Percentiles rank a stretch among this genome's conserved stretches.
Conservation (phyloP, 2,113 vertebrate species). For the Hyaena hyaena region DNA sequence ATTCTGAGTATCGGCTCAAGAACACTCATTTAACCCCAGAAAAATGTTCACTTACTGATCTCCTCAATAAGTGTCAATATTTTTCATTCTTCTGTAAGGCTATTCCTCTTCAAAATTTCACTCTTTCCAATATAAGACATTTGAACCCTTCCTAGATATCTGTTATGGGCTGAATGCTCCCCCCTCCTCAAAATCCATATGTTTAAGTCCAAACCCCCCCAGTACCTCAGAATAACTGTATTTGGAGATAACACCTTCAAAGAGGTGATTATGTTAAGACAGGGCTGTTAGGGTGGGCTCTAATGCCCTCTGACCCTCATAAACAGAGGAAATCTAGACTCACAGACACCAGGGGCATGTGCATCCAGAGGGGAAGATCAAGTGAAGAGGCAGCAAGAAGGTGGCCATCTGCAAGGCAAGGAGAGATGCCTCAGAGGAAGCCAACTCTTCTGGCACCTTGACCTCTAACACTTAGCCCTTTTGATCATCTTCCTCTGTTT, state of each 20-base stretch:
- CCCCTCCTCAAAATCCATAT: background rate
- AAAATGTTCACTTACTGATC: background rate
- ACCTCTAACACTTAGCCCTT: background rate
- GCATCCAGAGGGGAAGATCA: background rate
- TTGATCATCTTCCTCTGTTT: background rate
- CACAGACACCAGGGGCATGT: too few species aligned
- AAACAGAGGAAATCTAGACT: background rate
- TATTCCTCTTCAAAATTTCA: background rate
- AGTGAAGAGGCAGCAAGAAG: background rate
- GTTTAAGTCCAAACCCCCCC: background rate
- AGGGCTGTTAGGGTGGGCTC: background rate
- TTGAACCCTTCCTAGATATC: background rate
- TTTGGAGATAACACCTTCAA: background rate
- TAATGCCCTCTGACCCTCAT: background rate
- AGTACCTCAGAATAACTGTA: background rate
- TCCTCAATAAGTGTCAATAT: background rate
- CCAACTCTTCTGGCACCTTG: fast-evolving
- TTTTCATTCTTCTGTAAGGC: background rate
- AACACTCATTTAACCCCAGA: background rate
- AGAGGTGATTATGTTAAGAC: background rate
- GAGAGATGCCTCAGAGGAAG: background rate
- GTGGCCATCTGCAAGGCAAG: too few species aligned
- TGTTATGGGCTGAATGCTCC: background rate
- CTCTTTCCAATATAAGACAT: background rate
- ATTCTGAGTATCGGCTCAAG: background rate